These are phyloP conservation scores for Tachyglossus aculeatus DNA, from an alignment of 2,797 vertebrate species.

Conservation along the genomic window DNA sequence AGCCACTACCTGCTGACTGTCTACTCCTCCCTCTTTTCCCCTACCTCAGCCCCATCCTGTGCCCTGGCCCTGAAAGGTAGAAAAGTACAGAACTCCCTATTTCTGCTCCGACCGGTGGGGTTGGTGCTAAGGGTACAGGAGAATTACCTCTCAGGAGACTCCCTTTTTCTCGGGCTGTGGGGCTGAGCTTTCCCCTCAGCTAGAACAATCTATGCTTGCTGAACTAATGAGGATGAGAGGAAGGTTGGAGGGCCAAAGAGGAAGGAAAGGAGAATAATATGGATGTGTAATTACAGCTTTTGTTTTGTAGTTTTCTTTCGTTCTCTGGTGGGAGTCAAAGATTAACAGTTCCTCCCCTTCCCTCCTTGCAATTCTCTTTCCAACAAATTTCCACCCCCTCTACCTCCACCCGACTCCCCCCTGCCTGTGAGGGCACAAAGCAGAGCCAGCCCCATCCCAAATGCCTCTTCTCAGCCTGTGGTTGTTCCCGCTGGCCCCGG, in stretches of 20 bases:
- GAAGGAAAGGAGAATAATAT: background rate
- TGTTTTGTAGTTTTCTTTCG: constrained; percentile 34
- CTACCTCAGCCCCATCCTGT: no score
- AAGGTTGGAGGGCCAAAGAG: background rate
- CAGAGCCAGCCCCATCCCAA: no score
- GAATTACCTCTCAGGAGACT: no score
- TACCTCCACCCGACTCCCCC: accelerated
- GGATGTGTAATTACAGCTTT: constrained; percentile 53
- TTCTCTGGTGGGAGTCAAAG: background rate
- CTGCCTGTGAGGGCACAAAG: background rate
- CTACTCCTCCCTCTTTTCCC: no score
- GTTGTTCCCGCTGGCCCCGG: background rate
- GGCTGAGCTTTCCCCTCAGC: no score
- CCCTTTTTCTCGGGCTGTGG: no score
- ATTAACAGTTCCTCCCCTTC: background rate
- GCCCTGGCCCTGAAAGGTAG: no score
- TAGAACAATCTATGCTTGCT: no score
- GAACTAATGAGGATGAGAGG: background rate
- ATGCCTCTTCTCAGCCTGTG: background rate
- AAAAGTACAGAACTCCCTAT: no score
- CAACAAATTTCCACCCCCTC: background rate
- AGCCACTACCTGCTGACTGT: no score
- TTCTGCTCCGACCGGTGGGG: no score
- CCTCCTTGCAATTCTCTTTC: background rate
- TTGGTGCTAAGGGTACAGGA: no score